These are phyloP conservation scores for Polymixis flavicincta DNA, from an alignment of 2,888 invertebrate genomes.

Conservation along the genomic window DNA sequence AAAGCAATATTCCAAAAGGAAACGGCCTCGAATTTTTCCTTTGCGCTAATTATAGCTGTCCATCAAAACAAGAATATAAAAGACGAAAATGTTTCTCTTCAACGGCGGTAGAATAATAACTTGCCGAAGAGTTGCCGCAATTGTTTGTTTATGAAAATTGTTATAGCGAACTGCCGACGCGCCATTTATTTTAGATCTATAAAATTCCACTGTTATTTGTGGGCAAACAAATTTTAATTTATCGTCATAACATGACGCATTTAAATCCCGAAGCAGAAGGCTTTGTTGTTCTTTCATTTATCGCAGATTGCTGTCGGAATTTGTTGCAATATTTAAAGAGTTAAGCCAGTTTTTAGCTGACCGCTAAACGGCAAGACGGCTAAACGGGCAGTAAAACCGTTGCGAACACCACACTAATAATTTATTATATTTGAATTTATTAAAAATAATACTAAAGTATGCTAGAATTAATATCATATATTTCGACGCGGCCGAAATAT, in stretches of 20 bases:
- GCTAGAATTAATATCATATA: background rate
- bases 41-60: constrained; percentile 58
- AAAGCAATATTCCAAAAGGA: constrained; percentile 24
- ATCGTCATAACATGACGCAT: background rate
- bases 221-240: constrained; percentile 32
- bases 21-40: constrained; percentile 46
- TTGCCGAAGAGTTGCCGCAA: constrained; percentile 25
- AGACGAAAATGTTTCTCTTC: constrained; percentile 45
- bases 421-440: constrained; percentile 2
- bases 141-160: constrained; percentile 51
- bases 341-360: background rate
- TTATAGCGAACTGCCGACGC: constrained; percentile 1
- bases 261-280: background rate
- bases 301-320: background rate
- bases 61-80: constrained; percentile 59
- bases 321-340: background rate
- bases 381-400: background rate
- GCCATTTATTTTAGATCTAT: constrained; percentile 22
- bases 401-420: background rate
- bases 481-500: background rate
- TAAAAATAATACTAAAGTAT: background rate
- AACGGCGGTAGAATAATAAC: constrained; percentile 49
- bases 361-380: too few relatives aligned
- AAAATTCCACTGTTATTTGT: constrained; percentile 27
- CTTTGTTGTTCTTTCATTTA: constrained; percentile 5